Conservation (phyloP, 2,888 invertebrate genomes). For the Caenorhabditis angaria region DNA sequence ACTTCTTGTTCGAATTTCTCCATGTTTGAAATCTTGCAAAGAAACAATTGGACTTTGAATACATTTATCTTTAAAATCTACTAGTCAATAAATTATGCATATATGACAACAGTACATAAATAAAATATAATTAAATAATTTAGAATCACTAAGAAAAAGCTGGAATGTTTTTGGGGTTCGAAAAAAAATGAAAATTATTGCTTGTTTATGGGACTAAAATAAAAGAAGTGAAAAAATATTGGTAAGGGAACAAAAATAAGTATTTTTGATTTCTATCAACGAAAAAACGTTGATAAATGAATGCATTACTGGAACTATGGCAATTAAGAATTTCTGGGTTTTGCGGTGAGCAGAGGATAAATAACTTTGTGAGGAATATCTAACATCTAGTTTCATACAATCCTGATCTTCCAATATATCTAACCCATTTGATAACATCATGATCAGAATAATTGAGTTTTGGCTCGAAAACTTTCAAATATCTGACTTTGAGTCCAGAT, state of each 20-base stretch:
- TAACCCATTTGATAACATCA: constrained; percentile 99
- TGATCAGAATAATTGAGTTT: constrained; percentile 99
- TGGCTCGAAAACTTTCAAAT: constrained; percentile 98
- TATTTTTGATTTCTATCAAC: background rate
- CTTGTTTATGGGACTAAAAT: background rate
- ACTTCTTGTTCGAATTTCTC: background rate
- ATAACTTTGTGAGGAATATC: background rate
- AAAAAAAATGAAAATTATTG: constrained; percentile 1
- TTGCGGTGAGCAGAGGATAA: background rate
- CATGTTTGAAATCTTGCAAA: background rate
- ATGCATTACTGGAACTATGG: background rate
- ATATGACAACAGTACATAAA: background rate
- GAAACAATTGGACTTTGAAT: background rate
- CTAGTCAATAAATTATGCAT: background rate
- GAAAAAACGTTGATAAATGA: background rate
- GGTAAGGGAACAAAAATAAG: background rate
- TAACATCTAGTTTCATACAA: constrained; percentile 98
- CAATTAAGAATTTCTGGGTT: background rate
- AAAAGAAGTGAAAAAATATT: background rate
- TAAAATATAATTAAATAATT: background rate
- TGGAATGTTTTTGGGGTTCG: background rate
- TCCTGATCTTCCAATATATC: constrained; percentile 98
- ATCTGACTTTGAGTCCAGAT: constrained; percentile 98
- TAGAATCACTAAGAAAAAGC: background rate
- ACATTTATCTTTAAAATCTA: background rate